Base-by-base conservation (phyloP, 2,113 vertebrate genomes). In the Sapayoa aenigma region DNA sequence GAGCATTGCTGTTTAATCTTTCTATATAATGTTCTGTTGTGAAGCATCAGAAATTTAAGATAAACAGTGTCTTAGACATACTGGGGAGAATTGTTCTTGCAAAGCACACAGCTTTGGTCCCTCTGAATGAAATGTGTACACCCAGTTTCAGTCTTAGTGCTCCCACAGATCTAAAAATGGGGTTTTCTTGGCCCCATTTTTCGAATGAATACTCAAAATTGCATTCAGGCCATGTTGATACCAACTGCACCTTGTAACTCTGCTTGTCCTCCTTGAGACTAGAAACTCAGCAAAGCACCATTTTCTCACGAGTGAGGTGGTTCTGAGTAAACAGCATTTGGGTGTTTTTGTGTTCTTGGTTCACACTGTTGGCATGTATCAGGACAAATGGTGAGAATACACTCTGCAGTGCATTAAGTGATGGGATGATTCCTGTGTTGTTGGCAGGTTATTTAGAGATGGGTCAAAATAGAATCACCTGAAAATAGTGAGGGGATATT, bases 371-470 rank as follows among this genome's bases (percentile, higher is more conserved):
- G 30, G 42, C 76, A 42, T 30, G 4, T 12, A 2, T 74, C 12
- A 14, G 58, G 6, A 4, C 53, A 12, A 28, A 37, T 4, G 25
- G 14, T 60, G 52, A n/a, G 28, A 65, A 42, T 30, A 9, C 19
- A 13, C 21, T 82, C 2, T 67, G 25, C 16, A 65, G 27, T 14
- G 21, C 18, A 41, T 9, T 20, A 30, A 25, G 7, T 24, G 53
- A 31, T 28, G 35, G 28, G 15, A 24, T 0, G 1, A 11, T 52
- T 72, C 21, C n/a, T 4, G 1, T 30, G 25, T 13, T 84, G 13
- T 49, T 50, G 39, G 30, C n/a, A 47, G 30, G 33, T 92, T 10
- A 1, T 63, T n/a, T 28, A 71, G 56, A 53, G 55, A 31, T 21
- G 63, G 33, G 20, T 69, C n/a, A 66, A 66, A 84, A 37, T 44